Percentiles rank a stretch among this genome's conserved stretches.
Conservation (phyloP, 1,140 invertebrate genomes). For the Batillaria attramentaria region DNA sequence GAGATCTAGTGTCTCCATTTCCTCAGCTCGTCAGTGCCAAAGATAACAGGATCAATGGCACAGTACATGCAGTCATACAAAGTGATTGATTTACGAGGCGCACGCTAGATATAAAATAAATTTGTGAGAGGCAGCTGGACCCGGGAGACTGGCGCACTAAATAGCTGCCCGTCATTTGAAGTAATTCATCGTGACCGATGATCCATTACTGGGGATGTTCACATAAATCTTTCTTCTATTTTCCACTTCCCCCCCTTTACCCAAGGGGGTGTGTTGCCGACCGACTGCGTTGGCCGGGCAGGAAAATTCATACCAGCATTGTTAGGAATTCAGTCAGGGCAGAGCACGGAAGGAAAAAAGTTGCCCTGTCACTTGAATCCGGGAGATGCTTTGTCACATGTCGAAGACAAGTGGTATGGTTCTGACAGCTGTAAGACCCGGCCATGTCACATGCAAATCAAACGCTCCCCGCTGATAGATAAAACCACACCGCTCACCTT, state of each 20-base stretch:
- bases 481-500: slow-evolving; percentile 41
- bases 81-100: neutral
- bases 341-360: slow-evolving; percentile 28
- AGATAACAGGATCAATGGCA: slow-evolving; percentile 28
- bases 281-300: no score
- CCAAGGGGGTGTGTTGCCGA: no score
- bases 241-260: slow-evolving; percentile 21
- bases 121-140: neutral
- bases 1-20: slow-evolving; percentile 28
- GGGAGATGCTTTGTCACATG: slow-evolving; percentile 37
- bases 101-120: slow-evolving; percentile 2
- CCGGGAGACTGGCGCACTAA: neutral
- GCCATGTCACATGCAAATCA: slow-evolving; percentile 46
- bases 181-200: slow-evolving; percentile 15
- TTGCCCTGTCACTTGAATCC: slow-evolving; percentile 38
- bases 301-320: slow-evolving; percentile 31
- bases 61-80: neutral
- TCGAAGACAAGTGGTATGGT: slow-evolving; percentile 35
- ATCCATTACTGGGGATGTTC: slow-evolving; percentile 34
- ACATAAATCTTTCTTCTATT: slow-evolving; percentile 28
- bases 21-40: slow-evolving; percentile 23
- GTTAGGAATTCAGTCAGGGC: slow-evolving; percentile 26
- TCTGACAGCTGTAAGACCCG: slow-evolving; percentile 41
- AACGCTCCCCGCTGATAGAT: slow-evolving; percentile 31
- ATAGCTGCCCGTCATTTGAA: neutral